Conservation (phyloP, 2,888 invertebrate genomes). For the Melieria omissa region DNA sequence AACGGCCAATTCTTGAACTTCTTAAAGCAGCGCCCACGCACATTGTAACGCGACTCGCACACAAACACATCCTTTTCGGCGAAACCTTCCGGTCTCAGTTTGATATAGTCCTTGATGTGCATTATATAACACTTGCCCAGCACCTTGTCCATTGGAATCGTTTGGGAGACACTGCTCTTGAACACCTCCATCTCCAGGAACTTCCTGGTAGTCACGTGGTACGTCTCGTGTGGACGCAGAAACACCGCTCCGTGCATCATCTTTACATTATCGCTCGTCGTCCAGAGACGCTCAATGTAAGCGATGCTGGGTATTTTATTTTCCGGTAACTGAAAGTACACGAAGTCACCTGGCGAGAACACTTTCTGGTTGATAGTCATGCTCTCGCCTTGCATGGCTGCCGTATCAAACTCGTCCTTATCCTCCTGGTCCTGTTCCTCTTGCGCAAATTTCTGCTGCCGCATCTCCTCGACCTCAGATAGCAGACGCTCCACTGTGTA, state of each 20-base stretch:
- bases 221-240: conserved; percentile 93
- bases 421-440: conserved; percentile 83
- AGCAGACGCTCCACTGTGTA: conserved; percentile 83
- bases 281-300: conserved; percentile 90
- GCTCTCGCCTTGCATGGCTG: conserved; percentile 69
- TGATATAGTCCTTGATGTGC: conserved; percentile 94
- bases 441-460: conserved; percentile 80
- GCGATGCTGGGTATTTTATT: conserved; percentile 78
- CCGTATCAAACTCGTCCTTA: conserved; percentile 68
- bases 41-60: conserved; percentile 94
- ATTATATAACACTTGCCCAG: conserved; percentile 92
- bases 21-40: conserved; percentile 87
- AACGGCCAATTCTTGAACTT: conserved; percentile 87
- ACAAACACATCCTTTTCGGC: conserved; percentile 95
- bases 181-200: conserved; percentile 96
- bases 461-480: conserved; percentile 78
- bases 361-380: conserved; percentile 82
- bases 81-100: conserved; percentile 86
- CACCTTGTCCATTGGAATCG: conserved; percentile 85
- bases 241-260: conserved; percentile 94
- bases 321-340: conserved; percentile 79
- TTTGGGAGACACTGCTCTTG: conserved; percentile 89
- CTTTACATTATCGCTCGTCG: conserved; percentile 82
- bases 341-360: conserved; percentile 89
- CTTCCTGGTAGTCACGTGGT: conserved; percentile 92